Percentiles rank a stretch among this genome's conserved stretches.
phyloP scores from a whole-genome alignment of 2,113 vertebrate species.

The Odocoileus virginianus region DNA sequence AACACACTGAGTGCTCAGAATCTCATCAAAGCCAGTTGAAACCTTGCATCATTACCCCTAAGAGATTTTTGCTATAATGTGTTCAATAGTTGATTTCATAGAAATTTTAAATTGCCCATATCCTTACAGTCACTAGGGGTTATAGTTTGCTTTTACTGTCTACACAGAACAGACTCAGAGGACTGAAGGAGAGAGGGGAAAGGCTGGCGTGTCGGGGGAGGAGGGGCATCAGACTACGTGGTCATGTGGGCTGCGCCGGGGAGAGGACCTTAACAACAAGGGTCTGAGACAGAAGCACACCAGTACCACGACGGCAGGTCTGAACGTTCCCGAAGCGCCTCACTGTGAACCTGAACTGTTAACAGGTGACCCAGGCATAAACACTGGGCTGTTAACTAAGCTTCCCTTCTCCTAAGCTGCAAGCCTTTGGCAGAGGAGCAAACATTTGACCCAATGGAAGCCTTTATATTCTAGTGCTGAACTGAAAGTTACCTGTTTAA shows the following conservation, averaged over 20 bases:
- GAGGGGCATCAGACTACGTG: background rate
- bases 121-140: background rate
- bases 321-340: background rate
- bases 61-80: background rate
- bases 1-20: background rate
- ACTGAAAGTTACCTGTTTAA: background rate
- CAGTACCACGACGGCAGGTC: rapidly evolving
- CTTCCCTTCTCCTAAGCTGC: background rate
- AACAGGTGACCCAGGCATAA: background rate
- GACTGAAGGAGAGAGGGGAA: background rate
- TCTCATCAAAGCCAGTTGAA: background rate
- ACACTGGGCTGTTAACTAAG: background rate
- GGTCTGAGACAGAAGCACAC: background rate
- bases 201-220: background rate
- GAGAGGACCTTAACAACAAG: no score
- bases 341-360: background rate
- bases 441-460: background rate
- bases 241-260: rapidly evolving
- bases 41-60: no score
- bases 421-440: background rate
- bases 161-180: background rate
- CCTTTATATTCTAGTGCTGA: background rate
- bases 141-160: background rate
- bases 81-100: no score
- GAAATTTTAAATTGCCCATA: background rate